Evolutionary conservation across 2,113 vertebrate species (phyloP), one percentile per base, ranked within the genome.

Genomic region (Malurus cyaneus): DNA sequence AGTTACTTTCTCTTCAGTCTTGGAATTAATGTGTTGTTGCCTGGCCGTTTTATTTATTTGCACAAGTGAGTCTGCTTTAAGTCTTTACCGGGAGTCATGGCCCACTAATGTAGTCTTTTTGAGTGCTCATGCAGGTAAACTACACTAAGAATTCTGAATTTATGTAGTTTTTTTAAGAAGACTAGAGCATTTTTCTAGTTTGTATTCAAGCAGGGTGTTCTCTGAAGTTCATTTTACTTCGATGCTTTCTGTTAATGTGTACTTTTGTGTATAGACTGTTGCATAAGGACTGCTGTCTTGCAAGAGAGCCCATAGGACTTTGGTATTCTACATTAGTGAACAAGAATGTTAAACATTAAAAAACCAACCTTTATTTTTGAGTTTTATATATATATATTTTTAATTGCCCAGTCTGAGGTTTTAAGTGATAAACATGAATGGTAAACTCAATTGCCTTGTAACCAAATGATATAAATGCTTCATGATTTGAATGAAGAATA

Each of bases 301-400:
- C 28, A 72, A 53, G 65, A 69, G 73, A 91, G 32, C 88, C 29
- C 39, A 2, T 65, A 65, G 76, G 82, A n/a, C 54, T 93, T 96
- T 46, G 46, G 15, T 70, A 57, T 50, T 94, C 69, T 57, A 9
- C 39, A 26, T 69, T 10, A 4, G 19, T 80, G 64, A 91, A 56
- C 15, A 61, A 62, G 72, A 88, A 96, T 92, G 74, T 95, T 95
- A 88, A 89, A 80, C 78, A 49, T 80, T 50, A 52, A 72, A 59
- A 54, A 93, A 53, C 26, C 54, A 88, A 47, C 57, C 47, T 92
- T 97, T 93, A 95, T 95, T 96, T 97, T 96, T 79, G 62, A 91
- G 74, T 93, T 92, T 83, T 91, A 19, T 83, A 87, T 77, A 70
- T 70, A 57, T 91, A 64, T 88, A 80, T 89, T 91, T 81, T 86